Conservation (phyloP, 1,140 invertebrate genomes). For the Pseudomyrmex cubaensis region DNA sequence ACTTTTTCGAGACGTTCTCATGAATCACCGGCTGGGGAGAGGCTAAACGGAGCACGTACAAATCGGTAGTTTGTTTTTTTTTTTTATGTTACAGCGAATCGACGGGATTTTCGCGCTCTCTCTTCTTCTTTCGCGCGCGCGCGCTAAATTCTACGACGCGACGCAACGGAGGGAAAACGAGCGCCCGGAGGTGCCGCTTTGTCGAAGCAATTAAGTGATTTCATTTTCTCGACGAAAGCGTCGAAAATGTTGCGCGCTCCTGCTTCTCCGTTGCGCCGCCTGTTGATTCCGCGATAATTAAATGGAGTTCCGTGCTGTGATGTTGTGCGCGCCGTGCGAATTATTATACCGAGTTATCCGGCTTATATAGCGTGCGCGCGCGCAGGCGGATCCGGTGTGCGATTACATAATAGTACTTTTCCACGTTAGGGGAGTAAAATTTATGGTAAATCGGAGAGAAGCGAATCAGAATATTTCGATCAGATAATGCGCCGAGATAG, state of each 20-base stretch:
- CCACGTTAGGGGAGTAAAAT: neutral
- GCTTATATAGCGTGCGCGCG: too few relatives aligned
- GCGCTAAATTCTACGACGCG: neutral
- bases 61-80: conserved; percentile 53
- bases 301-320: conserved; percentile 47
- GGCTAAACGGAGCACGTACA: conserved; percentile 7
- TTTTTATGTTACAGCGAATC: conserved; percentile 59
- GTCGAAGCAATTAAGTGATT: conserved; percentile 57
- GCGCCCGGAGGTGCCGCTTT: conserved; percentile 42
- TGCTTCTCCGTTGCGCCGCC: conserved; percentile 29
- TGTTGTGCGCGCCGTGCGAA: conserved; percentile 45
- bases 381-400: conserved; percentile 1
- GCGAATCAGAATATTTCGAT: neutral
- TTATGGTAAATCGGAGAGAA: neutral
- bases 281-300: conserved; percentile 60
- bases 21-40: neutral
- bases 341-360: conserved; percentile 49
- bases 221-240: conserved; percentile 61
- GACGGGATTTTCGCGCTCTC: conserved; percentile 43
- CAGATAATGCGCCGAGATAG: neutral
- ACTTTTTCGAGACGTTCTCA: conserved; percentile 43
- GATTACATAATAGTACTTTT: conserved; percentile 4
- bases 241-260: conserved; percentile 53
- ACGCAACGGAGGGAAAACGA: conserved; percentile 55
- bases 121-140: conserved; percentile 31